Evolutionary conservation across 2,113 vertebrate species (phyloP), one percentile per base, ranked within the genome.

Genomic region (Dicrurus megarhynchus): DNA sequence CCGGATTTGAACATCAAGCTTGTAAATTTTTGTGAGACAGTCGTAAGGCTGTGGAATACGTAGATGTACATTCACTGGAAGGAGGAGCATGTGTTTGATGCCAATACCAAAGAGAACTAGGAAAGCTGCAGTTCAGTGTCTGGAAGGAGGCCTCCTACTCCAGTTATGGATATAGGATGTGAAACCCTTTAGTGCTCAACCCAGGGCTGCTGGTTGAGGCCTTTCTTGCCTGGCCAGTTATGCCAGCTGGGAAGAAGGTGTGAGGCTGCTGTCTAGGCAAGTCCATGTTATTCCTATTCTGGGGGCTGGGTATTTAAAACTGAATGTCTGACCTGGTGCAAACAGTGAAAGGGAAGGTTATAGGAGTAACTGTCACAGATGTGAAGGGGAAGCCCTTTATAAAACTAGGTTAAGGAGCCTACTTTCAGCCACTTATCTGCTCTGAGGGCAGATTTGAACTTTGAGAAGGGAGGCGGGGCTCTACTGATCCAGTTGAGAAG

Each of bases 61-160:
- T 37, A 6, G 5, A 1, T 24, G 13, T 10, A 8, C 1, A 1
- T 32, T 2, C 5, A 0, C 3, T 11, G 37, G 7, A n/a, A 60
- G 24, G 24, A 63, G 32, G 13, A 50, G 27, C 4, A 1, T 56
- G 55, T 42, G 27, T 49, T 35, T 55, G 13, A n/a, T 17, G 42
- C 19, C 12, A 28, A 6, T 20, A 7, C 16, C 3, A 11, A 59
- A 37, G 27, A 61, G 28, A 33, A 8, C 1, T 10, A 5, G 71
- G 41, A 13, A n/a, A 37, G 59, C 41, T 64, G 46, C 11, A 28
- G 22, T 3, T 83, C 6, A 8, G 23, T 4, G 14, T 55, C 22
- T 20, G 6, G 30, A 22, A 47, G 73, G 33, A 78, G 33, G 15
- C 4, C 4, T 33, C 32, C 24, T 81, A 47, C 55, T 68, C 28